These are phyloP conservation scores for Atta colombica DNA, from an alignment of 1,140 invertebrate species.

Conservation along the genomic window DNA sequence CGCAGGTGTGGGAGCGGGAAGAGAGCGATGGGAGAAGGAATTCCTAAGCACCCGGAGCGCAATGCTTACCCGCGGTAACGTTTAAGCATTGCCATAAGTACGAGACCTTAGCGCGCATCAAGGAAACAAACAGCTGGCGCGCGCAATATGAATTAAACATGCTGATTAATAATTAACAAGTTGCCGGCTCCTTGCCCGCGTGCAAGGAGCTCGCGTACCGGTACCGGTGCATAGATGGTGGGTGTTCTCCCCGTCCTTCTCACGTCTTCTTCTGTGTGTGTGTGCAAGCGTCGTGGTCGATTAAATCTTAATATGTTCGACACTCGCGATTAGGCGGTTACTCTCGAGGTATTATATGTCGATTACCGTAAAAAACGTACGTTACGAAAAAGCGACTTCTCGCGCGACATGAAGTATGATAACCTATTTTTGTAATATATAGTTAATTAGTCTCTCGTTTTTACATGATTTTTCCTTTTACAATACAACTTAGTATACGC, in stretches of 20 bases:
- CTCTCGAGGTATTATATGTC: constrained; percentile 35
- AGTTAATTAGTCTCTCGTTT: background rate
- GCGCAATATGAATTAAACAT: constrained; percentile 86
- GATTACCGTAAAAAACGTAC: too few relatives aligned
- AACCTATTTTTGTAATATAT: background rate
- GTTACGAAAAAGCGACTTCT: background rate
- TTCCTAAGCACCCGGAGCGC: constrained; percentile 74
- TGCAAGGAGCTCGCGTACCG: constrained; percentile 62
- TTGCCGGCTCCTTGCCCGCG: constrained; percentile 73
- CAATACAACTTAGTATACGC: background rate
- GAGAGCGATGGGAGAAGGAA: constrained; percentile 40
- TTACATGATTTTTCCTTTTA: constrained; percentile 5
- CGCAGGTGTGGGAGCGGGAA: background rate
- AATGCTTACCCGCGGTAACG: constrained; percentile 76
- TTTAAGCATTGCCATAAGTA: constrained; percentile 76
- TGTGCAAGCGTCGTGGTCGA: constrained; percentile 55
- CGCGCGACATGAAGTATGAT: too few relatives aligned
- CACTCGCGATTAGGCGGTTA: constrained; percentile 48
- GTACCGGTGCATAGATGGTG: constrained; percentile 62
- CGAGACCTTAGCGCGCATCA: constrained; percentile 82
- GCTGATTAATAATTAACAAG: constrained; percentile 86
- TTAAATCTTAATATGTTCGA: constrained; percentile 65
- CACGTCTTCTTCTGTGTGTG: background rate
- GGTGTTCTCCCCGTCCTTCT: constrained; percentile 51
- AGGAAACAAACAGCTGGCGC: constrained; percentile 84